Evolutionary conservation across 30 jellyfish, hydroid and myxozoan species (phyloP), one percentile per base, ranked within the genome.

Genomic region (Chrysaora quinquecirrha): DNA sequence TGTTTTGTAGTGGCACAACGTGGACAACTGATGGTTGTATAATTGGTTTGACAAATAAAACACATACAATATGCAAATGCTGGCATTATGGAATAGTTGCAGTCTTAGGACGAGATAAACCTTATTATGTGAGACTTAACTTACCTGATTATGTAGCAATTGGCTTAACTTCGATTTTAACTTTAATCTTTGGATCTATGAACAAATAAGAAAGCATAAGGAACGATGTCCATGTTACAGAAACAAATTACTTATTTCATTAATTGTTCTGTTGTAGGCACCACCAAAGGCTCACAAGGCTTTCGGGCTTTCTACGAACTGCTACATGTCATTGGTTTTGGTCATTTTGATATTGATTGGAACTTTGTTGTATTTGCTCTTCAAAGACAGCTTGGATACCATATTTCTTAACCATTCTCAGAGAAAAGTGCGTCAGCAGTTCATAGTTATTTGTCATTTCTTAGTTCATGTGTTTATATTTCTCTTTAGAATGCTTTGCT

Each of bases 321-420:
- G 96, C 82, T 70, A 73, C 52, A 30, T 81, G 67, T 94, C 99
- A 0, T 46, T 88, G n/a, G 54, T 94, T 46, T 48, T 94, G 12
- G 99, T 88, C 68, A 86, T 82, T 25, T 62, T 94, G 3, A 80
- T 95, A 3, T 64, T 94, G 66, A 62, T 94, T 70, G 96, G 83
- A 3, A 88, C 97, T 28, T 85, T 88, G 1, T 32, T 94, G 58
- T 94, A 33, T 60, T 72, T 94, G 75, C 52, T 85, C 43, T 82
- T 94, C 84, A 82, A 87, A 88, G 99, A 94, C 83, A 90, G 80
- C 70, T n/a, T 94, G 99, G 99, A 86, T 96, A 27, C 91, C 87
- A 7, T 77, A 69, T 49, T 82, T 88, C 75, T 47, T 83, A 52
- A 84, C 92, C 0, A 90, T 81, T 33, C 86, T 86, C 34, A 82